phyloP scores from a whole-genome alignment of 1,140 invertebrate species.

The Brachionus calyciflorus region DNA sequence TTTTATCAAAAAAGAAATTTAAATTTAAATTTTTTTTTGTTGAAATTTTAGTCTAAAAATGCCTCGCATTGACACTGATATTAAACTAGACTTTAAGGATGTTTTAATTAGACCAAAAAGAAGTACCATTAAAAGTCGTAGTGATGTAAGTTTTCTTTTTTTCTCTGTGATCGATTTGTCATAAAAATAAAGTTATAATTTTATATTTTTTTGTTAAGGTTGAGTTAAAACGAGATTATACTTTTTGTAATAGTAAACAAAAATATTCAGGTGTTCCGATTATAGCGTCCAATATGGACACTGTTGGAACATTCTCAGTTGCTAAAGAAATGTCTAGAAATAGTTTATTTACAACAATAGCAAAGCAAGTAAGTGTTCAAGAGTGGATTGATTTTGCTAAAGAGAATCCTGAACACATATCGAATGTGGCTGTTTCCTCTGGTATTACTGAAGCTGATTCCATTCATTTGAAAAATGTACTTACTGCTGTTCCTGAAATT shows the following conservation, averaged over 20 bases:
- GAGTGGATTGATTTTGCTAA: conserved; percentile 79
- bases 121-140: conserved; percentile 82
- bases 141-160: conserved; percentile 71
- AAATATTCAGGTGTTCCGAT: conserved; percentile 82
- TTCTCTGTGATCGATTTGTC: too few species aligned
- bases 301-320: conserved; percentile 94
- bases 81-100: conserved; percentile 93
- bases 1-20: too few species aligned
- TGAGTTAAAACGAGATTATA: conserved; percentile 75
- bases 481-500: conserved; percentile 68
- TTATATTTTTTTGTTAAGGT: conserved; percentile 55
- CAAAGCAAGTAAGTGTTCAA: conserved; percentile 83
- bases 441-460: conserved; percentile 78
- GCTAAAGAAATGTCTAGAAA: conserved; percentile 77
- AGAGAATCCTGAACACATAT: conserved; percentile 66
- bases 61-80: conserved; percentile 88
- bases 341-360: conserved; percentile 80
- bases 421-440: conserved; percentile 78
- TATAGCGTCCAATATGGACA: conserved; percentile 95
- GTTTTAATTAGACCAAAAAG: conserved; percentile 86
- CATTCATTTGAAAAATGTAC: conserved; percentile 70
- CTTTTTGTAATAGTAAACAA: conserved; percentile 81
- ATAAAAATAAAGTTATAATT: conserved; percentile 6
- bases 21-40: too few species aligned
- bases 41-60: too few species aligned